These are phyloP conservation scores for Microctenopoma stevenorrisi DNA, from an alignment of 2,797 vertebrate species.

Conservation along the genomic window DNA sequence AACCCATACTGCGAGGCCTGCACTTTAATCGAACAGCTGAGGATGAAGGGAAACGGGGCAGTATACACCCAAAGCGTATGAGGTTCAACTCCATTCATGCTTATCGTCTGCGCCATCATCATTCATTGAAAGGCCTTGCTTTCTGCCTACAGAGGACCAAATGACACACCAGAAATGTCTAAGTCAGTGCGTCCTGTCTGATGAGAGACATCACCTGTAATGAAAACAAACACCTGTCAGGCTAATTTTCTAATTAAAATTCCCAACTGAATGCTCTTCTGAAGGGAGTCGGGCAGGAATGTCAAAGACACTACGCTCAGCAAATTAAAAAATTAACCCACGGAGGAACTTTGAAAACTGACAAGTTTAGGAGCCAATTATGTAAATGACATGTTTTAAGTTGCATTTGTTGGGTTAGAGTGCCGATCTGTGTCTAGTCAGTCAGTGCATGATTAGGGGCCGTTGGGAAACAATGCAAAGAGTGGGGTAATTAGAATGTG, in stretches of 20 bases:
- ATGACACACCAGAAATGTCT: conserved; percentile 61
- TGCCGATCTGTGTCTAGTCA: not conserved
- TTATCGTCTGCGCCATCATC: conserved; percentile 53
- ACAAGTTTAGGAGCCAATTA: not conserved
- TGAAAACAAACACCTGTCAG: conserved; percentile 73
- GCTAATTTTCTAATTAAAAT: conserved; percentile 56
- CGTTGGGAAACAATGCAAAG: conserved; percentile 8
- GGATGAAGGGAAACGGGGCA: conserved; percentile 10
- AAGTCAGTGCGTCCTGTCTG: conserved; percentile 54
- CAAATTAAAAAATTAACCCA: conserved; percentile 12
- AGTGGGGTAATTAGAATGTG: conserved; percentile 61
- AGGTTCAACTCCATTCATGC: conserved; percentile 49
- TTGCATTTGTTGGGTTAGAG: not conserved
- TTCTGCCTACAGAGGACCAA: conserved; percentile 52
- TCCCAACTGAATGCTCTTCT: conserved; percentile 35
- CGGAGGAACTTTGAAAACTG: not conserved
- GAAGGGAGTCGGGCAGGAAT: conserved; percentile 33
- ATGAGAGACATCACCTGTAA: conserved; percentile 63
- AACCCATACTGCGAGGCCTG: conserved; percentile 14
- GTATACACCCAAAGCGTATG: conserved; percentile 33
- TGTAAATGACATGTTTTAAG: not conserved
- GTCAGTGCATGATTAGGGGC: not conserved
- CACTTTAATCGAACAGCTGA: conserved; percentile 47
- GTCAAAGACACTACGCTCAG: conserved; percentile 1
- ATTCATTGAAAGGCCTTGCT: conserved; percentile 61